Percentiles rank a stretch among this genome's conserved stretches.
These are phyloP conservation scores for Mythimna lalbum DNA, from an alignment of 2,888 invertebrate species.

Conservation along the genomic window DNA sequence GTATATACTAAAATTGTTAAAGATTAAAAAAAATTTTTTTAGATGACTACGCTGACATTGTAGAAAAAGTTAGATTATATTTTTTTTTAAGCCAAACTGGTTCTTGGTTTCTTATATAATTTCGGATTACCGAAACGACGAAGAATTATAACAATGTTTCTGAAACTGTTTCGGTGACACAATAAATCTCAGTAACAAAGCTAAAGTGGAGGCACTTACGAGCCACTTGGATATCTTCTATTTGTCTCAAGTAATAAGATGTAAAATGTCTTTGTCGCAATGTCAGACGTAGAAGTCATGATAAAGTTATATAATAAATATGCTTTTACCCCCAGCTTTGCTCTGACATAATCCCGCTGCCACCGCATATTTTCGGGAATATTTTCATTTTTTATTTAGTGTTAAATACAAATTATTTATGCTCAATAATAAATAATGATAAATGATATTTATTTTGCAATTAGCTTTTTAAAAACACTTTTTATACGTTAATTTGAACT, in stretches of 20 bases:
- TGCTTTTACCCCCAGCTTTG: neutral
- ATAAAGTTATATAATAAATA: slow-evolving; percentile 2
- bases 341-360: too few species aligned
- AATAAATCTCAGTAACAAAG: slow-evolving; percentile 10
- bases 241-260: slow-evolving; percentile 51
- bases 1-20: too few species aligned
- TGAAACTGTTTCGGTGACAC: neutral
- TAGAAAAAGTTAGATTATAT: too few species aligned
- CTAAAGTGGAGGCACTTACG: slow-evolving; percentile 27
- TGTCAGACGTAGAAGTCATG: slow-evolving; percentile 45
- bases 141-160: neutral
- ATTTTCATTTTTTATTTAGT: too few species aligned
- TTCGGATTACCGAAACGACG: neutral
- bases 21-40: too few species aligned
- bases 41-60: too few species aligned
- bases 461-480: too few species aligned
- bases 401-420: too few species aligned
- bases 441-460: too few species aligned
- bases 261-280: slow-evolving; percentile 59
- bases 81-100: too few species aligned
- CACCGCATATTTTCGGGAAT: neutral
- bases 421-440: too few species aligned
- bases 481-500: too few species aligned
- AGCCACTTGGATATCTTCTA: neutral
- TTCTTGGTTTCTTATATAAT: neutral